phyloP scores from a whole-genome alignment of 2,113 vertebrate species.

The Xerus inauris region DNA sequence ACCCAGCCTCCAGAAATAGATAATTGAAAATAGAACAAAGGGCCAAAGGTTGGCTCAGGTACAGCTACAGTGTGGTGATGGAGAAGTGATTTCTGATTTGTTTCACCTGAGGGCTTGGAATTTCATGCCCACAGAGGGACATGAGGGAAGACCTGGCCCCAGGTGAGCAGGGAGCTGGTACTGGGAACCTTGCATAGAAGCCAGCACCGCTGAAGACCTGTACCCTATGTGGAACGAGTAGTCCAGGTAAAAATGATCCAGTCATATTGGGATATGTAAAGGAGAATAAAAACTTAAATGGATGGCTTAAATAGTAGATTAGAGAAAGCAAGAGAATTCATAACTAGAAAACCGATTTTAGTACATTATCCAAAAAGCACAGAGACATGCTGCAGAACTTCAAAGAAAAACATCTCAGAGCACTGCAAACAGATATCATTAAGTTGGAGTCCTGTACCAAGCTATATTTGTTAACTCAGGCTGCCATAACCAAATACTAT shows the following conservation, averaged over 20 bases:
- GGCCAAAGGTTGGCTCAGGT: constrained; percentile 18
- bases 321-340: neutral
- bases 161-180: neutral
- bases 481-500: neutral
- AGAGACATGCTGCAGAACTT: neutral
- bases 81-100: neutral
- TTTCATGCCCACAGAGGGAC: neutral
- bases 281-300: constrained; percentile 17
- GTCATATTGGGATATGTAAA: neutral
- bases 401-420: neutral
- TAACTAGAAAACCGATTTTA: constrained; percentile 23
- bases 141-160: neutral
- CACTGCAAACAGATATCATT: neutral
- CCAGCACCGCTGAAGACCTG: neutral
- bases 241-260: neutral
- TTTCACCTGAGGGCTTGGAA: neutral
- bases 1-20: constrained; percentile 1
- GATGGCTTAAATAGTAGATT: neutral
- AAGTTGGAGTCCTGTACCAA: constrained; percentile 3
- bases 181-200: neutral
- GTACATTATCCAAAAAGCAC: neutral
- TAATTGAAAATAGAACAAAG: constrained; percentile 55
- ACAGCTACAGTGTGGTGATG: neutral
- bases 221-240: neutral
- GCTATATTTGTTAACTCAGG: neutral